Evolutionary conservation across 2,113 vertebrate species (phyloP).

Genomic region (Recurvirostra avosetta): DNA sequence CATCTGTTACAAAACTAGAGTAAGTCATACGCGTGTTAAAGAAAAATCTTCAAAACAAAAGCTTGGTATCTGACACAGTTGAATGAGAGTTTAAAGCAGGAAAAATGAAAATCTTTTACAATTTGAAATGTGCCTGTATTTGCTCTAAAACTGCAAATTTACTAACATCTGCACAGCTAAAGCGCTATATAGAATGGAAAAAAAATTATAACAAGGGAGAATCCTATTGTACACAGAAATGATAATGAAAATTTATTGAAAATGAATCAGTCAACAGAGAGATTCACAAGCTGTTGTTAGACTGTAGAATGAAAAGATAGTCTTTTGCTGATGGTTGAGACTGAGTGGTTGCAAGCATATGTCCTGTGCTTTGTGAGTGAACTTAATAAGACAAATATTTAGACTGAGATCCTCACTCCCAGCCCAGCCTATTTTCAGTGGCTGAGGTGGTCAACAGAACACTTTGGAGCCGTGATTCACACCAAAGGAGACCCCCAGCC

Average conservation of each 20-base stretch:
- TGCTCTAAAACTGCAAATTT: neutral
- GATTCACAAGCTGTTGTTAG: neutral
- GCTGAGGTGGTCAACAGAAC: neutral
- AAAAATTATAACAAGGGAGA: neutral
- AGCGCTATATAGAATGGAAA: neutral
- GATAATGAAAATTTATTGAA: neutral
- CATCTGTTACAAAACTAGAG: conserved; percentile 49
- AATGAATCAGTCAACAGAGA: neutral
- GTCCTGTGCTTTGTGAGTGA: neutral
- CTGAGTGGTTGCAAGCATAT: neutral
- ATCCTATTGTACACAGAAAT: neutral
- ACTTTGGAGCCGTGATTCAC: neutral
- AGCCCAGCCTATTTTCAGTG: neutral
- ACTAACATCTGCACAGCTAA: neutral
- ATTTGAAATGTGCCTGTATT: neutral
- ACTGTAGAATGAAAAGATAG: neutral
- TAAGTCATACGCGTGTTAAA: neutral
- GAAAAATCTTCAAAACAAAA: neutral
- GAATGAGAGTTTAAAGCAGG: neutral
- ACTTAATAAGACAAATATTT: neutral
- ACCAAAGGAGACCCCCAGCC: neutral
- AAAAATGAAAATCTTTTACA: neutral
- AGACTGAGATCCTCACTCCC: neutral
- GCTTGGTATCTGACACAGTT: neutral
- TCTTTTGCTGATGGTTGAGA: neutral